Evolutionary conservation across 2,888 invertebrate genomes (phyloP).

Genomic region (Apodemia hepburni): DNA sequence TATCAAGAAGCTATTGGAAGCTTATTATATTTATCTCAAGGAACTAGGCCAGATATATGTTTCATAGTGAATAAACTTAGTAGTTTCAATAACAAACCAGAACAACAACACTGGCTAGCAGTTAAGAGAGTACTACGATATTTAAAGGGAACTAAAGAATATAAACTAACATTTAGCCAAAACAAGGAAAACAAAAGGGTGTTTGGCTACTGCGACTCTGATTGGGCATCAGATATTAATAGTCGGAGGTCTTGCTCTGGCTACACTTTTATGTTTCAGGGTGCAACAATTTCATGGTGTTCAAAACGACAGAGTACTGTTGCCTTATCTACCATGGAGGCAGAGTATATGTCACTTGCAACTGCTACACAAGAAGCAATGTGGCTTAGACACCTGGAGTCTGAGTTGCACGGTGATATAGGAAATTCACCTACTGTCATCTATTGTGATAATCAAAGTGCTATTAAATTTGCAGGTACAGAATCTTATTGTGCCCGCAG

Average conservation of each 20-base stretch:
- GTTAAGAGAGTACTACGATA: slow-evolving; percentile 33
- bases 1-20: slow-evolving; percentile 11
- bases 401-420: slow-evolving; percentile 19
- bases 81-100: slow-evolving; percentile 31
- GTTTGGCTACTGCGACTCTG: slow-evolving; percentile 34
- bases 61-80: slow-evolving; percentile 34
- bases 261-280: slow-evolving; percentile 36
- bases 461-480: slow-evolving; percentile 20
- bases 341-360: slow-evolving; percentile 35
- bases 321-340: slow-evolving; percentile 32
- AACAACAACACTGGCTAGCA: slow-evolving; percentile 30
- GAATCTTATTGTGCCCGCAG: slow-evolving; percentile 20
- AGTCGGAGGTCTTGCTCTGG: slow-evolving; percentile 35
- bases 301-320: slow-evolving; percentile 33
- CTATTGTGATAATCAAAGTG: slow-evolving; percentile 24
- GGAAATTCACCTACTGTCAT: slow-evolving; percentile 13
- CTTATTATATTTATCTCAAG: slow-evolving; percentile 26
- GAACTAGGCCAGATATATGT: slow-evolving; percentile 34
- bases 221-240: slow-evolving; percentile 32
- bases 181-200: slow-evolving; percentile 17
- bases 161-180: slow-evolving; percentile 17
- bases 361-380: slow-evolving; percentile 30
- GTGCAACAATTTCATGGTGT: slow-evolving; percentile 36
- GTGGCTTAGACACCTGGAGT: slow-evolving; percentile 27
- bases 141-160: slow-evolving; percentile 33